These are phyloP conservation scores for Pristis pectinata DNA, from an alignment of 2,797 vertebrate species.

Conservation along the genomic window DNA sequence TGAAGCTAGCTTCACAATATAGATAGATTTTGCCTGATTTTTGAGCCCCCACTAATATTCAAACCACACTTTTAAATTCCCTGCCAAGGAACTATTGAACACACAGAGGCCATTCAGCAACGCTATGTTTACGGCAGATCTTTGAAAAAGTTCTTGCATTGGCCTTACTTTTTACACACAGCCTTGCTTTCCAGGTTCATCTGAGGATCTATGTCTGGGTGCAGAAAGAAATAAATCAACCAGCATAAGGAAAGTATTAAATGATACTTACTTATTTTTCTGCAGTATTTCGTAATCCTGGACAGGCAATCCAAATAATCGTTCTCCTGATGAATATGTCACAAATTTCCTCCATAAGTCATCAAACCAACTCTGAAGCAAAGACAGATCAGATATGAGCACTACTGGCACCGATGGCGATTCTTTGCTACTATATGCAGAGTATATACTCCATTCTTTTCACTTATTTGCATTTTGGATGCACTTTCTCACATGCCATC, in stretches of 20 bases:
- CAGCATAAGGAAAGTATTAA: not conserved
- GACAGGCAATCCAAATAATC: slow-evolving; percentile 72
- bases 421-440: not conserved
- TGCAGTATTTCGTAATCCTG: slow-evolving; percentile 67
- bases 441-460: not conserved
- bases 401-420: not conserved
- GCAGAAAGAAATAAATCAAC: not conserved
- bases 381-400: not conserved
- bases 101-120: not conserved
- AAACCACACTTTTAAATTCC: not conserved
- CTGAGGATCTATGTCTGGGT: not conserved
- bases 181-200: not conserved
- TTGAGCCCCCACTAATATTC: too few species aligned
- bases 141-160: not conserved
- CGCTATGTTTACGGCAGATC: not conserved
- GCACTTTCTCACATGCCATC: not conserved
- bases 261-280: slow-evolving; percentile 60
- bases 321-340: slow-evolving; percentile 68
- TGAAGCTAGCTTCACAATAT: too few species aligned
- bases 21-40: too few species aligned
- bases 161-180: not conserved
- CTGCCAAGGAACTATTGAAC: not conserved
- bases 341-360: slow-evolving; percentile 70
- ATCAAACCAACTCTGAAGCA: slow-evolving; percentile 63
- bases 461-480: not conserved